Evolutionary conservation across 53 echinoderm and acorn worm genomes (phyloP).

Genomic region (Patiria pectinifera): DNA sequence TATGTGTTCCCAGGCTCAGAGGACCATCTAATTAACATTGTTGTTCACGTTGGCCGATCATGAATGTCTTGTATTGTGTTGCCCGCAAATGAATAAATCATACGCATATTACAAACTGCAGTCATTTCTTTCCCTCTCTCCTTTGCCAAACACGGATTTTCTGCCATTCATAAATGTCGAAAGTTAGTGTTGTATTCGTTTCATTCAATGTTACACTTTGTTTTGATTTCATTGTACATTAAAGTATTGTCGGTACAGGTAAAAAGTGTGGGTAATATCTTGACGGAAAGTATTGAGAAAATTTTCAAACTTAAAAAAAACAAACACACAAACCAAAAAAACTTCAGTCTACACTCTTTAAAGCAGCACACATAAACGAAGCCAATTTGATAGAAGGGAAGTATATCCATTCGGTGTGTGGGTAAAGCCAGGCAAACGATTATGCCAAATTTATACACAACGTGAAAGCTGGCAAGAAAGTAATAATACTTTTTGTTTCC

Average conservation of each 20-base stretch:
- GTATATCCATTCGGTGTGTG: background rate
- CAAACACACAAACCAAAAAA: background rate
- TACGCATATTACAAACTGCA: too few species aligned
- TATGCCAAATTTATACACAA: conserved; percentile 45
- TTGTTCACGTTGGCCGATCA: too few species aligned
- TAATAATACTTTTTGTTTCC: conserved; percentile 50
- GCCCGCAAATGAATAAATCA: too few species aligned
- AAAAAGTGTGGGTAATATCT: background rate
- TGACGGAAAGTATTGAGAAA: background rate
- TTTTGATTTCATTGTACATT: too few species aligned
- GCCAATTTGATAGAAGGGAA: background rate
- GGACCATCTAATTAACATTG: too few species aligned
- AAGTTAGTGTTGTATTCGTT: background rate
- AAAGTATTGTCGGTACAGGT: background rate
- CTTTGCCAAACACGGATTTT: too few species aligned
- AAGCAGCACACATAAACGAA: conserved; percentile 7
- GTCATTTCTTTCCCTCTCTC: too few species aligned
- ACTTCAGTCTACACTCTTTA: background rate
- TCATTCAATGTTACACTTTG: background rate
- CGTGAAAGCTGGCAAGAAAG: conserved; percentile 63
- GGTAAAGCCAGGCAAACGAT: conserved; percentile 37
- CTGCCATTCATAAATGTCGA: background rate
- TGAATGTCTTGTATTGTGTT: too few species aligned
- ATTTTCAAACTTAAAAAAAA: conserved; percentile 5
- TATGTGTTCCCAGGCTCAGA: too few species aligned